Percentiles rank a stretch among this genome's conserved stretches.
These are phyloP conservation scores for Bungarus multicinctus DNA, from an alignment of 2,113 vertebrate genomes.

Conservation along the genomic window DNA sequence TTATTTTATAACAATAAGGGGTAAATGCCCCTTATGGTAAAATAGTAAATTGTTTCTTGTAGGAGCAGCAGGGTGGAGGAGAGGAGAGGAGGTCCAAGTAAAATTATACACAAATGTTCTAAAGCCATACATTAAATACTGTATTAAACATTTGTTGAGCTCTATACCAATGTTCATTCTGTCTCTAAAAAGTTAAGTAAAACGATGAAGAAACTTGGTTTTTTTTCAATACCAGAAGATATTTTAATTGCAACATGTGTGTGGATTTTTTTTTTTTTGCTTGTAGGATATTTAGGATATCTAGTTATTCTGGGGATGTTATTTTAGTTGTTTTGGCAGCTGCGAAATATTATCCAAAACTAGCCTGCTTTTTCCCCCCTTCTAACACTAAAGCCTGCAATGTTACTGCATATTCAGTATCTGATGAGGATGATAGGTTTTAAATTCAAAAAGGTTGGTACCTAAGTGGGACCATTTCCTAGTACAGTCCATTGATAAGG, in stretches of 20 bases:
- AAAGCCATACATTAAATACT: neutral
- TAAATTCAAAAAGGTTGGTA: neutral
- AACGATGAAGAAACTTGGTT: neutral
- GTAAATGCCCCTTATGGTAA: too few species aligned
- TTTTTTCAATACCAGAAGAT: neutral
- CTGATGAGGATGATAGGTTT: neutral
- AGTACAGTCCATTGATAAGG: neutral
- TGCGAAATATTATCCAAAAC: neutral
- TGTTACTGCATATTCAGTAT: neutral
- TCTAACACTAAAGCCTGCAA: neutral
- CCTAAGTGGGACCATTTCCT: neutral
- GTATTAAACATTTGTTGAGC: neutral
- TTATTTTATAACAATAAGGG: neutral
- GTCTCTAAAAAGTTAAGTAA: neutral
- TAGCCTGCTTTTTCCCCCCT: neutral
- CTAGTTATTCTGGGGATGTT: slow-evolving; percentile 3
- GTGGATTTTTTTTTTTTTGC: neutral
- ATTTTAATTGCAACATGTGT: slow-evolving; percentile 5
- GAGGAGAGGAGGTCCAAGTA: neutral
- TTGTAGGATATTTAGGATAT: neutral
- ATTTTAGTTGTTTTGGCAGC: slow-evolving; percentile 5
- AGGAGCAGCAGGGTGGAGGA: neutral
- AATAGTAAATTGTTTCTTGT: neutral
- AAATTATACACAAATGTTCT: neutral
- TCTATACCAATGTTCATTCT: neutral